Base-by-base conservation (phyloP, 1,140 invertebrate genomes). In the Hyles vespertilio region DNA sequence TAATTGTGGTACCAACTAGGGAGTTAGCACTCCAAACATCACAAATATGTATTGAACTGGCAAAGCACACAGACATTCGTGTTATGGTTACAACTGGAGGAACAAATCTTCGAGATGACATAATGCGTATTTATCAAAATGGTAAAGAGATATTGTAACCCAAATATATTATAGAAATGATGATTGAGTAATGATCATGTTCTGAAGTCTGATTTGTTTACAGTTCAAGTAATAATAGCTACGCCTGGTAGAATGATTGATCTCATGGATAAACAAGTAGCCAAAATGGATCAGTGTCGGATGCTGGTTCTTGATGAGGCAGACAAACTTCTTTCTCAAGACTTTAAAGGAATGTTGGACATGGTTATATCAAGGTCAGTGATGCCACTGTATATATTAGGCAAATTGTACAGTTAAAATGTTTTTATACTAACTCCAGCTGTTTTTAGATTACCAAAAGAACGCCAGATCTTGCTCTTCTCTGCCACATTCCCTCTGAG, bases 61-160 rank as follows among this genome's bases (percentile, higher is more conserved):
- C 97, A 61, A 99, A 99, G 90, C 98, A 99, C 89, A 93, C 98
- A 91, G 93, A 96, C 81, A 93, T 98, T 70, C 96, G 97, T 88
- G 96, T 99, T 56, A 99, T 99, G 98, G 99, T 99, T 51, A 99
- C 99, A 66, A 99, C 98, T 75, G 98, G 94, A 80, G 98, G 98
- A 72, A 99, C 98, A 65, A 98, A 99, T 91, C 92, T 99, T 61
- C 95, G 98, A 82, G 98, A 99, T 90, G 99, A 99, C 89, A 99
- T 99, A 85, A 98, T 99, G 95, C 95, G 98, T 91, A 97, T 99
- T 85, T 99, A 99, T 91, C 97, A 99, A 90, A 98, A 98, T 94
- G 94, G 94, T 95, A 83, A 80, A 40, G 22, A 22, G 34, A 56
- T 34, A 48, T 36, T 50, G 4, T 50, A 50, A 48, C 47, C 36